Base-by-base conservation (phyloP, 1,140 invertebrate species). In the Apis cerana region DNA sequence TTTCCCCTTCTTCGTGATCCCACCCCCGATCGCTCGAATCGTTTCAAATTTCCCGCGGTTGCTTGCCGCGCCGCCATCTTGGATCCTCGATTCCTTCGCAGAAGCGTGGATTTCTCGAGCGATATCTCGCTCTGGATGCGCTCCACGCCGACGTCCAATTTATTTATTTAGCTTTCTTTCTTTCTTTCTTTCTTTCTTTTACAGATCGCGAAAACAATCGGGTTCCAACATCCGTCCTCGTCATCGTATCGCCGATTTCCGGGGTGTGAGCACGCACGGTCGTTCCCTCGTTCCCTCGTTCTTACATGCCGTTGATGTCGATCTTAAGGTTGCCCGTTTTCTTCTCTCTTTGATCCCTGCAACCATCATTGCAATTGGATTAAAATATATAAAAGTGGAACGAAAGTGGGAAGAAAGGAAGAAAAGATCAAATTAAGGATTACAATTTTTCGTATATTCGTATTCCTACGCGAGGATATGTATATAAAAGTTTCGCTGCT, bases 291-390 rank as follows among this genome's bases (percentile, higher is more conserved):
- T 27, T 75, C 27, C 62, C 56, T 76, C 33, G 33, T 33, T 33
- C 80, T 93, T 93, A 94, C 89, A 94, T 93, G 52, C 93, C 92
- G 85, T 92, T 94, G 74, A 94, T 92, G 90, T 93, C 93, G 89
- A 94, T 93, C 89, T 96, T 96, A 96, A 95, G 95, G 94, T 95
- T 96, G 95, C 95, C 95, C 95, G 95, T 95, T 96, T 95, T 96
- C 95, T 95, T 96, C 95, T 95, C 95, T 94, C 95, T 96, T 95
- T 95, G 95, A 94, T 96, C 95, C 95, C 95, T 96, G 93, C 75
- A 94, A 94, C 82, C 91, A 69, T 43, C 59, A 91, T 88, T 83
- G 48, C 43, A 48, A 43, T 10, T 62, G 27, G 69, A 84, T 87
- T 84, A 87, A 83, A 77, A 89, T 43, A 43, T 43, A 5, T 43